Base-by-base conservation (phyloP, 2,888 invertebrate species). In the Drosophila subsilvestris region DNA sequence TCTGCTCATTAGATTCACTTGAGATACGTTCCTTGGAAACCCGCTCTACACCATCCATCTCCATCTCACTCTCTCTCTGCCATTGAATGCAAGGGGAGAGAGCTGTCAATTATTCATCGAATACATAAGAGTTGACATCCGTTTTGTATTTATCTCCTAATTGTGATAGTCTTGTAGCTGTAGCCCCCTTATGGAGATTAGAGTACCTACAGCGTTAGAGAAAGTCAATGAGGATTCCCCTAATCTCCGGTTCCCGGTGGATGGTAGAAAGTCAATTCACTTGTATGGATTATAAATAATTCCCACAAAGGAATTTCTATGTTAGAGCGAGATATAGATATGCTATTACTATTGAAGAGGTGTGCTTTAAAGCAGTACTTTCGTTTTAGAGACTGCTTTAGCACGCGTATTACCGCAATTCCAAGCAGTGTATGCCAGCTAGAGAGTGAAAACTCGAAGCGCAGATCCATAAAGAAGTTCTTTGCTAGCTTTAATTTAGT, bases 1-100 rank as follows among this genome's bases (percentile, higher is more conserved):
- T 56, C 20, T 62, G 62, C 70, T 71, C 70, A 71, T 71, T 71
- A 71, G 70, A 70, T 71, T 62, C 37, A 54, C 56, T 57, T 62
- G 70, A 70, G 55, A 70, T 56, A 69, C 37, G 54, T 63, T 47
- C 42, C 60, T 18, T 14, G 37, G 17, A 51, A 50, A 29, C 27
- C 12, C 43, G 42, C 57, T 29, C 48, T 29, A 43, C 50, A 22
- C 29, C 45, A 7, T 18, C 22, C 45, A 25, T 18, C 18, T 25
- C 18, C 10, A n/a, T 45, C 6, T 1, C n/a, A 37, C 9, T 20
- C 37, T 37, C 37, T 42, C 42, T 20, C 51, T 20, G 32, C 20
- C n/a, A 5, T 62, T 3, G 51, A 32, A 32, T 18, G 10, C 4
- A 8, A 20, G 32, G 32, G 18, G 20, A 20, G 47, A 48, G 25